phyloP scores from a whole-genome alignment of 1,140 invertebrate species.

The Oncopodura yosiiana region DNA sequence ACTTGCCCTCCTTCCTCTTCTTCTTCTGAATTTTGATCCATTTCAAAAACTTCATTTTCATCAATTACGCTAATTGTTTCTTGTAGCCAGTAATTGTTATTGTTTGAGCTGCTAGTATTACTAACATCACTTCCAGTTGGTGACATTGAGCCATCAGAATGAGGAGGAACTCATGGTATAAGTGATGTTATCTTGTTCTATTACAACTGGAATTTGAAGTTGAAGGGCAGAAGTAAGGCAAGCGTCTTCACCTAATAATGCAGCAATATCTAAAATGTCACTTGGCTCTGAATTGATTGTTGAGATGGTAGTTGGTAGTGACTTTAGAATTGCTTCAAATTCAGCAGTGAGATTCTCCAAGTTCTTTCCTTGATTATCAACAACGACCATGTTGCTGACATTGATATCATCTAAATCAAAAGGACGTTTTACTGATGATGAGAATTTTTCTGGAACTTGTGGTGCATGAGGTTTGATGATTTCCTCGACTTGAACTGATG shows the following conservation, averaged over 20 bases:
- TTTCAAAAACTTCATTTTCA: no score
- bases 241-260: conserved; percentile 5
- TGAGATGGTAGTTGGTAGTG: conserved; percentile 11
- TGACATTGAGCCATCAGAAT: background rate
- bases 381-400: no score
- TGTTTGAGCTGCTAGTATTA: no score
- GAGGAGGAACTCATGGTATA: background rate
- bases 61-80: no score
- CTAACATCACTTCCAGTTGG: conserved; percentile 1
- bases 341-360: conserved; percentile 16
- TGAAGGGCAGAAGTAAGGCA: conserved; percentile 6
- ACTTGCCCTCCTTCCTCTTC: background rate
- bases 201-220: no score
- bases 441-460: background rate
- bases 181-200: no score
- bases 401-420: no score
- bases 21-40: no score
- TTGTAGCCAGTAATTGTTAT: no score
- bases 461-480: conserved; percentile 2
- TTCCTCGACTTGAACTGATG: background rate
- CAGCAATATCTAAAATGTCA: conserved; percentile 15
- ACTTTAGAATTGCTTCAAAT: conserved; percentile 25
- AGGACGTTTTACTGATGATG: background rate
- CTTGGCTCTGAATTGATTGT: conserved; percentile 2
- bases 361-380: background rate